These are phyloP conservation scores for Eutrigla gurnardus DNA, from an alignment of 2,797 vertebrate species.

Conservation along the genomic window DNA sequence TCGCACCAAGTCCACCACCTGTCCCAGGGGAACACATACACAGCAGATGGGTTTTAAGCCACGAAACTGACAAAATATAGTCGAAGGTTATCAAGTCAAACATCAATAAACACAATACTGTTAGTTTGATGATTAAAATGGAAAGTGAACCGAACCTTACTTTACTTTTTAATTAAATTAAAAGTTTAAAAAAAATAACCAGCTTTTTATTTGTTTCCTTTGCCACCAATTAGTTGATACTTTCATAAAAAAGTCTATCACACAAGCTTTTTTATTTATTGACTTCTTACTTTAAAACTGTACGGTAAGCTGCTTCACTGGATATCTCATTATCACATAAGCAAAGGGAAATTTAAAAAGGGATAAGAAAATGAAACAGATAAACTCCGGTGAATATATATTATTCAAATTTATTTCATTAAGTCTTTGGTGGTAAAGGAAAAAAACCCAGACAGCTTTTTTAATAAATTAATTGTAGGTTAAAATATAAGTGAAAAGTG, in stretches of 20 bases:
- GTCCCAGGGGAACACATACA: constrained; percentile 25
- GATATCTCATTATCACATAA: neutral
- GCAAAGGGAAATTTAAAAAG: neutral
- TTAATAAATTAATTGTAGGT: no score
- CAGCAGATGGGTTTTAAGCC: neutral
- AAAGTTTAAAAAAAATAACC: neutral
- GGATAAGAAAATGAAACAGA: neutral
- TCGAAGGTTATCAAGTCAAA: neutral
- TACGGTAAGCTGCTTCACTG: neutral
- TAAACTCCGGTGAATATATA: no score
- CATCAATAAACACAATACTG: neutral
- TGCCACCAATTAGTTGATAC: neutral
- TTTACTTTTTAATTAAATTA: neutral
- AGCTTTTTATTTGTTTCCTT: neutral
- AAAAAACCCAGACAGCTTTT: no score
- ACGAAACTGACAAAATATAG: neutral
- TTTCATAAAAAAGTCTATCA: neutral
- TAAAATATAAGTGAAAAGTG: neutral
- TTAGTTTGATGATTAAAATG: neutral
- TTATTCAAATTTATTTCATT: neutral
- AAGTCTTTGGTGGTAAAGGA: neutral
- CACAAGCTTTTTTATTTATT: neutral
- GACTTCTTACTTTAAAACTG: neutral
- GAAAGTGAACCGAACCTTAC: neutral
- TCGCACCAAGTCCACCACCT: constrained; percentile 92